Conservation (phyloP, 2,113 vertebrate species). For the Scolopax mira region DNA sequence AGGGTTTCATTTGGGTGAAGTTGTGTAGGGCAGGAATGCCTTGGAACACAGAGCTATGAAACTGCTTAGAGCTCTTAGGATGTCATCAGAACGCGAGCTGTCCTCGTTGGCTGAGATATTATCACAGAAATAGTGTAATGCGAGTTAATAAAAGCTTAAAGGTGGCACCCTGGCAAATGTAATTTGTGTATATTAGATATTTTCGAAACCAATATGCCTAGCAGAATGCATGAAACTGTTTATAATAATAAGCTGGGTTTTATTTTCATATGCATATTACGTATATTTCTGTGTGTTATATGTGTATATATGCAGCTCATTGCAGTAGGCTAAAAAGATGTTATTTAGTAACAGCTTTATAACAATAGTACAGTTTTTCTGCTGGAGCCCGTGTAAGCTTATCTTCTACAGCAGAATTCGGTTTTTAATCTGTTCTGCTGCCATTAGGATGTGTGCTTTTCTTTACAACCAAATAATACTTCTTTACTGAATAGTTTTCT, state of each 20-base stretch:
- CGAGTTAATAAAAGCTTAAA: not conserved
- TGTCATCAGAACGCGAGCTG: not conserved
- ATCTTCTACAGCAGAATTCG: conserved; percentile 19
- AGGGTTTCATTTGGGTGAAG: not conserved
- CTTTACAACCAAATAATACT: not conserved
- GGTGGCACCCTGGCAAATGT: not conserved
- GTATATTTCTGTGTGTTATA: not conserved
- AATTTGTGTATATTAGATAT: not conserved
- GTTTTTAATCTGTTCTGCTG: conserved; percentile 2
- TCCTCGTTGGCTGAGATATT: not conserved
- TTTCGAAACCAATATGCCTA: not conserved
- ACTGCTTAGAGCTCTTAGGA: not conserved
- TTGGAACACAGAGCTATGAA: not conserved
- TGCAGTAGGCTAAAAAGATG: not conserved
- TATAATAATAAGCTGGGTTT: not conserved
- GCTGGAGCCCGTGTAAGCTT: not conserved
- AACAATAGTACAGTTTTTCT: not conserved
- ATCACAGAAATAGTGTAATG: not conserved
- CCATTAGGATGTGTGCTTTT: not conserved
- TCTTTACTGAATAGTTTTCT: not conserved
- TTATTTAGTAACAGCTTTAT: conserved; percentile 1
- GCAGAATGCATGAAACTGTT: not conserved
- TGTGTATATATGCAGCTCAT: not conserved
- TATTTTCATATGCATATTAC: not conserved
- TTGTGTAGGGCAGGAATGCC: not conserved